Evolutionary conservation across 2,888 invertebrate genomes (phyloP), one percentile per base, ranked within the genome.

Genomic region (Euplagia quadripunctaria): DNA sequence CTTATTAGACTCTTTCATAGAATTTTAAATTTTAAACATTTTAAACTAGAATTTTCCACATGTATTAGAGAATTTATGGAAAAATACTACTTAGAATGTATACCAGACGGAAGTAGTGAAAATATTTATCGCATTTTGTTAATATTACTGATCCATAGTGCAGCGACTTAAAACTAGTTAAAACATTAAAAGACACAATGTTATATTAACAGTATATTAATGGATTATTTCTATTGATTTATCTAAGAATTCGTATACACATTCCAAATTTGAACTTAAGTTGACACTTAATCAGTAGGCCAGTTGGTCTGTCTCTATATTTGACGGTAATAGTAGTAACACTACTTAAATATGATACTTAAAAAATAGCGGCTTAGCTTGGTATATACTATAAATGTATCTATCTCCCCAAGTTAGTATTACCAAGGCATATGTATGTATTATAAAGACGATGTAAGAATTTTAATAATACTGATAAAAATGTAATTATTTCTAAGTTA

Each of bases 401-500:
- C 58, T 64, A 66, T 63, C 43, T 64, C 9, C 64, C 41, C 68
- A 20, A 64, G n/a, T 64, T 52, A 72, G 65, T 72, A 71, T 75
- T 67, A 64, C 42, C 51, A 51, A 46, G 20, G 51, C 41, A 55
- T 52, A 31, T 31, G 20, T 58, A 58, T 65, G 6, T 11, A 49
- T 41, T 51, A 49, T 41, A 41, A 5, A 66, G 5, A 66, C 41
- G 17, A 11, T 51, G 46, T 69, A 20, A 43, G 43, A 58, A 11
- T 20, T 66, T 31, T 31, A 31, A 31, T 31, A 31, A 31, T 14
- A 4, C 20, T 1, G n/a, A n/a, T 58, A n/a, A 20, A 55, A 58
- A 20, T 58, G 58, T 58, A 58, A 20, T 8, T 20, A 20, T 58
- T 52, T 17, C 8, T 55, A 9, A 55, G n/a, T 55, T 58, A 4